Base-by-base conservation (phyloP, 2,113 vertebrate species). In the Ceyx cyanopectus region DNA sequence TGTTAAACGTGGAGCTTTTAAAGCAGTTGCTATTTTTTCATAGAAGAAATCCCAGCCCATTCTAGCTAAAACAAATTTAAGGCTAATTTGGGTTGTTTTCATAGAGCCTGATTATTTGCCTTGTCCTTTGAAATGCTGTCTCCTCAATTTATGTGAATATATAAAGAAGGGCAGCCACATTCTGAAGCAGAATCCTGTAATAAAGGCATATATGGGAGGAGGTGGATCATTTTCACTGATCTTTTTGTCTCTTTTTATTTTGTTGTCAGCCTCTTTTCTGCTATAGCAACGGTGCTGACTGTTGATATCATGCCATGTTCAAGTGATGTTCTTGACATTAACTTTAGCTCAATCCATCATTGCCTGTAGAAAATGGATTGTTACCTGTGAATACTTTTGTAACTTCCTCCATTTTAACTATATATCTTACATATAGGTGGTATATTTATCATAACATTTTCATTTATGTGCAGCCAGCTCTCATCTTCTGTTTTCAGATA, bases 171-270 rank as follows among this genome's bases (percentile, higher is more conserved):
- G 20, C 62, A 94, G 32, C 7, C 67, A 34, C 78, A 63, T 85
- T 87, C 9, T 26, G 81, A 89, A 85, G 34, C 1, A 2, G 90
- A 95, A 92, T 79, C 30, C 77, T 6, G 1, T 32, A 56, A 78
- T 61, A 90, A 79, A 88, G n/a, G 14, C 21, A 14, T 43, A 21
- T 73, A 66, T 93, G 66, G 66, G 89, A 87, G 46, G 58, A 88
- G 60, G n/a, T 0, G 0, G 60, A 74, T 60, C 2, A 37, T 93
- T 89, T 94, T 72, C 27, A 32, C 56, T 75, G 58, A 57, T 91
- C 60, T 85, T 84, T 92, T 73, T 86, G 54, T 93, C 40, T 84
- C 61, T 60, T 45, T 81, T 72, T 88, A 62, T 81, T 92, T 93
- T 58, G 41, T 73, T 74, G 68, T 76, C 67, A 60, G 58, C n/a